Percentiles rank a stretch among this genome's conserved stretches.
phyloP scores from a whole-genome alignment of 2,797 vertebrate species.

The Spinibarbus caldwelli region DNA sequence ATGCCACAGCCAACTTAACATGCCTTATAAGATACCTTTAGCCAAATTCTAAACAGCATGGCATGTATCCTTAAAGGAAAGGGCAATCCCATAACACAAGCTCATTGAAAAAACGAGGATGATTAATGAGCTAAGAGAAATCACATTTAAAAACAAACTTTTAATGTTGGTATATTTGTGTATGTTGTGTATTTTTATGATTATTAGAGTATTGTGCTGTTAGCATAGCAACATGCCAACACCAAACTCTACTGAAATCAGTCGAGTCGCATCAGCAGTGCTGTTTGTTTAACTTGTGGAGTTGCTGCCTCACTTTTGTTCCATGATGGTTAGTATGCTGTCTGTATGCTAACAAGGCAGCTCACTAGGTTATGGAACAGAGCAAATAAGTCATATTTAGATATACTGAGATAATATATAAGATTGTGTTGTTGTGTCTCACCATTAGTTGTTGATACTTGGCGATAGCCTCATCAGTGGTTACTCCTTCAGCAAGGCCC shows the following conservation, averaged over 20 bases:
- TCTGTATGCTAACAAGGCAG: background rate
- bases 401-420: background rate
- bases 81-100: background rate
- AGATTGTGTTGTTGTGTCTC: constrained; percentile 45
- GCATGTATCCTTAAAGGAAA: background rate
- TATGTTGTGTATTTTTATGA: background rate
- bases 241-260: background rate
- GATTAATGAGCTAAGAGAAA: background rate
- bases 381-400: background rate
- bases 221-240: background rate
- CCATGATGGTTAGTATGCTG: background rate
- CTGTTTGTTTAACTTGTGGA: background rate
- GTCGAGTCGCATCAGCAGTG: background rate
- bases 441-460: constrained; percentile 83
- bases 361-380: background rate
- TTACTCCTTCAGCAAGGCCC: constrained; percentile 81
- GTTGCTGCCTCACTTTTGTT: background rate
- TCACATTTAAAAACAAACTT: background rate
- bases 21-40: too few relatives aligned
- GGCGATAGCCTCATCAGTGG: constrained; percentile 75
- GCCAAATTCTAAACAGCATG: background rate
- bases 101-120: background rate
- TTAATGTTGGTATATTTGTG: background rate
- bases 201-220: background rate
- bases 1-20: background rate